phyloP scores from a whole-genome alignment of 2,888 invertebrate species.

The Hipparchia semele region DNA sequence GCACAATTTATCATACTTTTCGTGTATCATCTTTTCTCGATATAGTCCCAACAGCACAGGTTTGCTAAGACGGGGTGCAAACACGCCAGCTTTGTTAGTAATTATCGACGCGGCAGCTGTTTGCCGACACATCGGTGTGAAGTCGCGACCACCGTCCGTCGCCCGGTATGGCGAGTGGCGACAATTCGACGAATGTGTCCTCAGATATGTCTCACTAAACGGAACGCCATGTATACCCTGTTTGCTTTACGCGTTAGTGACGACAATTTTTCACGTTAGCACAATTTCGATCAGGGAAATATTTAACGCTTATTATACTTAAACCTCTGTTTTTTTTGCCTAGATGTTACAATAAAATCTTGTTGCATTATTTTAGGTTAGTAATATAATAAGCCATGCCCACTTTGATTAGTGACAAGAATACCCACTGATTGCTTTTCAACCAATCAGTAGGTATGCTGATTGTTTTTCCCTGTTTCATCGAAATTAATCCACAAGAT shows the following conservation, averaged over 20 bases:
- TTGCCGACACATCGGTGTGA: constrained; percentile 77
- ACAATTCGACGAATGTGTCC: constrained; percentile 73
- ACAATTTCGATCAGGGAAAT: constrained; percentile 26
- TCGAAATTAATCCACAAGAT: no score
- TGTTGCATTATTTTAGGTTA: no score
- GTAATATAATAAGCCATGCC: no score
- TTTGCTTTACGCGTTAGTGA: constrained; percentile 58
- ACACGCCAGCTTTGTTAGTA: constrained; percentile 74
- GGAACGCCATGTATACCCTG: constrained; percentile 52
- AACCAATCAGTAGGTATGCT: no score
- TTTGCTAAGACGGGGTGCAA: constrained; percentile 65
- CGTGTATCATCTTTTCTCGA: constrained; percentile 44
- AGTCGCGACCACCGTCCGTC: constrained; percentile 79
- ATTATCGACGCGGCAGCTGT: constrained; percentile 78
- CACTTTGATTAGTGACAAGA: no score
- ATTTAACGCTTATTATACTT: constrained; percentile 27
- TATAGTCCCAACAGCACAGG: constrained; percentile 45
- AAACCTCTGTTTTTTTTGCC: not conserved
- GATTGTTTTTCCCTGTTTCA: no score
- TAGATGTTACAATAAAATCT: no score
- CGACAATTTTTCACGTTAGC: constrained; percentile 58
- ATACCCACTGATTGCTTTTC: no score
- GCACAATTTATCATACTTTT: constrained; percentile 41
- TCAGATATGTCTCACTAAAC: constrained; percentile 51
- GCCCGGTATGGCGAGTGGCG: constrained; percentile 58